Base-by-base conservation (phyloP, 2,113 vertebrate genomes). In the Calonectris borealis region DNA sequence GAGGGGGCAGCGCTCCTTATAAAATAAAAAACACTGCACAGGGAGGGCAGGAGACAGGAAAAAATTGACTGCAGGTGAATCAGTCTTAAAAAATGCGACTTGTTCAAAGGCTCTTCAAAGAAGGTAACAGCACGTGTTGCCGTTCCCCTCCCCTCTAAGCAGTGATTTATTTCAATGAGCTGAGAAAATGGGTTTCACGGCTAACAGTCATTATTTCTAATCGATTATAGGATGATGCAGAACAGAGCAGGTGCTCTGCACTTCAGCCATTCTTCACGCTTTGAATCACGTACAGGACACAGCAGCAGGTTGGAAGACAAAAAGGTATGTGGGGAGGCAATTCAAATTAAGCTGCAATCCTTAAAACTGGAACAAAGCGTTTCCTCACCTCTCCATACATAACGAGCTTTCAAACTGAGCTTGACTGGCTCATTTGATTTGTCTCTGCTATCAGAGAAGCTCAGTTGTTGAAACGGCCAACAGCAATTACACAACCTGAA, bases 161-260 rank as follows among this genome's bases (percentile, higher is more conserved):
- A 34, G 75, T 27, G 52, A 96, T 94, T 96, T 90, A 95, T 91
- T 91, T 69, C 73, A 58, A 3, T 19, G 55, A 3, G 18, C 72
- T 2, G 48, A 85, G 83, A 82, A 96, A 89, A 96, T 66, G 87
- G 86, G 72, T 82, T 95, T 94, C 70, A 68, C 21, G 1, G 87
- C 78, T 81, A 84, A 83, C 51, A 86, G 86, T 57, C 89, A 89
- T 95, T 95, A 87, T 64, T 93, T 49, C 92, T 55, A 38, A 95
- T 89, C 78, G 85, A 85, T 90, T 79, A 71, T 3, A 64, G 87
- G 44, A 51, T 27, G 86, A 65, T 55, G 86, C 55, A 89, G 88
- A 95, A 60, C 62, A 88, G 83, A 94, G 58, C 90, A 93, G 95
- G 93, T 88, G 94, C 81, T 94, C 83, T 7, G 17, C 38, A 36